These are phyloP conservation scores for Cataglyphis hispanica DNA, from an alignment of 1,140 invertebrate species.

Conservation along the genomic window DNA sequence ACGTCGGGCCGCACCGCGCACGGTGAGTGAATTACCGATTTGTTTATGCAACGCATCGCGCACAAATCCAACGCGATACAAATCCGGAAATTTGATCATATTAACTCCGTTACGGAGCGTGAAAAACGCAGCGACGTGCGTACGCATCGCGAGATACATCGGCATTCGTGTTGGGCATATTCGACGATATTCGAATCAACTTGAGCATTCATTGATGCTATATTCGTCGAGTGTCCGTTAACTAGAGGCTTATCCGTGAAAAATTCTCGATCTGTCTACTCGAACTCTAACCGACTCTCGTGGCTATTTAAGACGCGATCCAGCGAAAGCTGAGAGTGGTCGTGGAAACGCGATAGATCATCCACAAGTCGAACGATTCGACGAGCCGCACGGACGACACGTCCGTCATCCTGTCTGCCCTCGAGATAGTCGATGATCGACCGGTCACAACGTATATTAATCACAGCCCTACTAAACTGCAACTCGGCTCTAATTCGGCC, in stretches of 20 bases:
- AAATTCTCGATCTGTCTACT: slow-evolving; percentile 1
- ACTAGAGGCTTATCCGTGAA: background rate
- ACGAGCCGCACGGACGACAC: slow-evolving; percentile 59
- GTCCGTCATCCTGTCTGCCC: slow-evolving; percentile 75
- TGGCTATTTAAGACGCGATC: slow-evolving; percentile 41
- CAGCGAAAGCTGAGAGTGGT: background rate
- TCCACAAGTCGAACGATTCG: slow-evolving; percentile 30
- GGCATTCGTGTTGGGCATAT: background rate
- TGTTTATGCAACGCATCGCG: slow-evolving; percentile 70
- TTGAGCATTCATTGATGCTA: background rate
- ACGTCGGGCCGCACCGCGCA: slow-evolving; percentile 90
- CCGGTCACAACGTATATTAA: slow-evolving; percentile 73
- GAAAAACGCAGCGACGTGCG: slow-evolving; percentile 47
- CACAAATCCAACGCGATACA: slow-evolving; percentile 69
- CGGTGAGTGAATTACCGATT: slow-evolving; percentile 80
- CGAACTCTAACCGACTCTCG: slow-evolving; percentile 6
- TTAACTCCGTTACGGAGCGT: slow-evolving; percentile 64
- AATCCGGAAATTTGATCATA: slow-evolving; percentile 75
- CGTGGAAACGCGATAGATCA: slow-evolving; percentile 49
- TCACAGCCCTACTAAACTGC: slow-evolving; percentile 75
- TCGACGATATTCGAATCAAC: slow-evolving; percentile 25
- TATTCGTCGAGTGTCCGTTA: slow-evolving; percentile 14
- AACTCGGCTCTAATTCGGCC: slow-evolving; percentile 77
- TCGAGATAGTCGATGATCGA: slow-evolving; percentile 69
- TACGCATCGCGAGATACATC: slow-evolving; percentile 23